These are phyloP conservation scores for Delia radicum DNA, from an alignment of 1,140 invertebrate species.

Conservation along the genomic window DNA sequence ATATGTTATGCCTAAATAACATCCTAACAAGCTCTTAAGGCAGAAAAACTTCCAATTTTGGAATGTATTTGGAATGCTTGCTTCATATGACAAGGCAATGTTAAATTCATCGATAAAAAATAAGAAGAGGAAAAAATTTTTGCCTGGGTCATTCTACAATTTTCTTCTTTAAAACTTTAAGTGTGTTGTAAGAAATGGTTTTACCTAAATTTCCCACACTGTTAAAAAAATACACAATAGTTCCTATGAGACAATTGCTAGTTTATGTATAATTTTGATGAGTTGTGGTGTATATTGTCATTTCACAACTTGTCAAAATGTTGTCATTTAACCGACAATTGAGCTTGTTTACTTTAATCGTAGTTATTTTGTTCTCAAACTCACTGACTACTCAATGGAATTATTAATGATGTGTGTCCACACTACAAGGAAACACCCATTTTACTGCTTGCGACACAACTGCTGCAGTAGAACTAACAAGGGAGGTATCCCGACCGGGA, in stretches of 20 bases:
- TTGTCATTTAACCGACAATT: conserved; percentile 57
- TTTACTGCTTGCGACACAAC: conserved; percentile 27
- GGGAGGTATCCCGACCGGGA: too few species aligned
- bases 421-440: conserved; percentile 35
- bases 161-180: too few species aligned
- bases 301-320: conserved; percentile 56
- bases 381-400: not conserved
- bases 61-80: too few species aligned
- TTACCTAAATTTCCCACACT: not conserved
- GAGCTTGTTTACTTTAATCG: conserved; percentile 56
- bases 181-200: too few species aligned
- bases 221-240: not conserved
- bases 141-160: too few species aligned
- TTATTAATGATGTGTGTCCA: conserved; percentile 25
- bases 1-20: too few species aligned
- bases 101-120: too few species aligned
- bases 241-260: not conserved
- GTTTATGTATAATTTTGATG: not conserved
- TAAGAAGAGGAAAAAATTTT: too few species aligned
- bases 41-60: too few species aligned
- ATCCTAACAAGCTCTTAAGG: too few species aligned
- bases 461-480: too few species aligned
- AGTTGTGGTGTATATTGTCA: conserved; percentile 12
- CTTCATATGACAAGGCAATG: too few species aligned
- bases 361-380: conserved; percentile 40